Conservation (phyloP, 2,113 vertebrate species). For the Hippocampus comes region DNA sequence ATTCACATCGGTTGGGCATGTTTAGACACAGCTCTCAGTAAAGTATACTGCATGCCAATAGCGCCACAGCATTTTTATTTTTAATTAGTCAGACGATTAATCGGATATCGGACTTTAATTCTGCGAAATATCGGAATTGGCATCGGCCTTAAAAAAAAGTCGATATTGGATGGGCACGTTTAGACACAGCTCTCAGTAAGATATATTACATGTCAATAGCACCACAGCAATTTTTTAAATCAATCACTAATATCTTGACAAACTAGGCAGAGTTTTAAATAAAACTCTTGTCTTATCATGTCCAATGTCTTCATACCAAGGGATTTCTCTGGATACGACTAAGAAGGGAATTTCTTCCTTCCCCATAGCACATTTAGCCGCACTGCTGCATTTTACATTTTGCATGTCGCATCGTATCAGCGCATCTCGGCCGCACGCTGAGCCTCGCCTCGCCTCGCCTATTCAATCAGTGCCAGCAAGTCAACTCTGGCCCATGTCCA, state of each 20-base stretch:
- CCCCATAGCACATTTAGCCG: not conserved
- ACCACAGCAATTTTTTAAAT: not conserved
- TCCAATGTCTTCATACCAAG: not conserved
- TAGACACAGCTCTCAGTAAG: not conserved
- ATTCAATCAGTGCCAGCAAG: conserved; percentile 37
- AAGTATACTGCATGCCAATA: not conserved
- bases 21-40: not conserved
- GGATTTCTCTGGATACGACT: conserved; percentile 3
- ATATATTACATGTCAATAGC: not conserved
- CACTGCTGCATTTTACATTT: not conserved
- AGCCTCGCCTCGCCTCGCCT: not conserved
- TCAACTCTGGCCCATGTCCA: conserved; percentile 45
- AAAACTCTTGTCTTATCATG: not conserved
- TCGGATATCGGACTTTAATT: too few relatives aligned
- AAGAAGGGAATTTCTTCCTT: conserved; percentile 14
- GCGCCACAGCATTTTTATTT: not conserved
- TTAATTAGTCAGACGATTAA: too few relatives aligned
- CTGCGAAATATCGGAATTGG: too few relatives aligned
- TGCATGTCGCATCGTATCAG: conserved; percentile 20
- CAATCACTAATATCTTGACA: not conserved
- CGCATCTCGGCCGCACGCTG: conserved; percentile 36
- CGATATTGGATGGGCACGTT: too few relatives aligned
- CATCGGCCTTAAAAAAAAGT: too few relatives aligned
- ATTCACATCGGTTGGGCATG: too few relatives aligned
- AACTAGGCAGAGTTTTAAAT: not conserved